Evolutionary conservation across 2,797 vertebrate genomes (phyloP), one percentile per base, ranked within the genome.

Genomic region (Muraenolepis orangiensis): DNA sequence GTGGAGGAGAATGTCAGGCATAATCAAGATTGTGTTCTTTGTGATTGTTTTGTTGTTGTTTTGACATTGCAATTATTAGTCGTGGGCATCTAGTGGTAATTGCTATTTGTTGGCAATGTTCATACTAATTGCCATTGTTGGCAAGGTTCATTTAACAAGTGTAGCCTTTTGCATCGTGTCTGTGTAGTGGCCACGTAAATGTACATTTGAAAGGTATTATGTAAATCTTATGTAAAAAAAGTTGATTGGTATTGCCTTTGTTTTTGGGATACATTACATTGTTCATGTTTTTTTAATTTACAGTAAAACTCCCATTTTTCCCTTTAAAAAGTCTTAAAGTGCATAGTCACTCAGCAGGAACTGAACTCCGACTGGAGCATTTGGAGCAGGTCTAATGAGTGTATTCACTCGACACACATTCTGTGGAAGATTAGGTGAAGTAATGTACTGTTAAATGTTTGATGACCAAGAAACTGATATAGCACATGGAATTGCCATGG

Each of bases 391-490:
- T 82, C 72, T 69, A 70, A 14, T n/a, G 36, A 78, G 81, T 82
- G 82, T 73, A 88, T 78, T 79, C 71, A 40, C 73, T 80, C 18
- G 68, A 70, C 32, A 93, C 66, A 75, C 69, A 26, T 73, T 32
- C 82, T 77, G 72, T 77, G 81, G 81, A 86, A 85, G 72, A 76
- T 77, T 64, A 26, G 20, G 20, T 57, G 51, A 77, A 80, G 77
- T 76, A 88, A 89, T 87, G 84, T 74, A 78, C 23, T 75, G 38
- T 82, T 94, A n/a, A 84, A 93, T 92, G 71, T 90, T 93, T 89
- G n/a, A 94, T 92, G 84, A 72, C 64, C 26, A 18, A 77, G 89
- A 86, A 90, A 80, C 72, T 29, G 80, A 92, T 89, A 87, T 80
- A 70, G 42, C 66, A 76, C 29, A 51, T 57, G 72, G 29, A 79